Base-by-base conservation (phyloP, 1,140 invertebrate species). In the Drosophila eugracilis region DNA sequence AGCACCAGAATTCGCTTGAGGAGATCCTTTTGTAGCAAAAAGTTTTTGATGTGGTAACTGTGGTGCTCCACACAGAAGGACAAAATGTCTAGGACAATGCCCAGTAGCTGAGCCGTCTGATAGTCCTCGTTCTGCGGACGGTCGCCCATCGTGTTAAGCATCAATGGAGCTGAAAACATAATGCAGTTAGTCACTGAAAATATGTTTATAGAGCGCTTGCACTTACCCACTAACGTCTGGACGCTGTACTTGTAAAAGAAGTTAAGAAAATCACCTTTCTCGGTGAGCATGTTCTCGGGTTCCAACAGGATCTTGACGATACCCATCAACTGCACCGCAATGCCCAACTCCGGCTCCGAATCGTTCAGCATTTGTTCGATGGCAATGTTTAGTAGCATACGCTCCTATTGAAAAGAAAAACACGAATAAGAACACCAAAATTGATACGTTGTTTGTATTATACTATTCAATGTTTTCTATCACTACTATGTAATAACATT, bases 1-100 rank as follows among this genome's bases (percentile, higher is more conserved):
- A 99, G 94, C 62, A 99, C 97, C 66, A 99, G 93, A 91, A 99
- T 97, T 92, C 97, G 94, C 91, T 97, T 95, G 49, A 99, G 94
- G 67, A 99, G 93, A 93, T 99, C 98, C 93, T 98, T 99, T 92
- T 97, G 97, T 75, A 99, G 94, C 91, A 99, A 97, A 92, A 97
- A 99, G 90, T 98, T 99, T 92, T 99, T 99, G 90, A 99, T 99
- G 92, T 99, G 98, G 93, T 98, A 99, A 42, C 97, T 97, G 93
- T 99, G 99, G 93, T 99, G 98, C 92, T 99, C 99, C n/a, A 99
- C 98, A 93, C 98, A 99, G 92, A 99, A 99, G n/a, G 97, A 97
- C 48, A 99, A 93, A 74, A 99, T 93, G 92, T 99, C 98, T 55
- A 99, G 92, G 39, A 99, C 98, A 48, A 99, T 93, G 42, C 97